Evolutionary conservation across 2,113 vertebrate species (phyloP).

Genomic region (Cricetomys ansorgei): DNA sequence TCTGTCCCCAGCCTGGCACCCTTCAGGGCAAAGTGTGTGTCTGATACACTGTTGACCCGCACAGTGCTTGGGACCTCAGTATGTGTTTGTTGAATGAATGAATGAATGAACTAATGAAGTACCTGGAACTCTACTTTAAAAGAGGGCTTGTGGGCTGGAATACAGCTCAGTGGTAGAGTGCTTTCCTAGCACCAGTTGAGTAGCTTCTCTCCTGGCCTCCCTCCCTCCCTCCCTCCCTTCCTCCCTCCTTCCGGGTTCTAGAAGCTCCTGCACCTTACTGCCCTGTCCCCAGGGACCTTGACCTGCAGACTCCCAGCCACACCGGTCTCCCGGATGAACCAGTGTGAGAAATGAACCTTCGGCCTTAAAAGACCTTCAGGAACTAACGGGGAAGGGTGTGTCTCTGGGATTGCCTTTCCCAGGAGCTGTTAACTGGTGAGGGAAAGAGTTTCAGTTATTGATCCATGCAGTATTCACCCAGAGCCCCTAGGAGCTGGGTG

Average conservation of each 20-base stretch:
- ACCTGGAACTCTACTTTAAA: not conserved
- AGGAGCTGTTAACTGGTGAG: not conserved
- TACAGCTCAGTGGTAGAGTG: not conserved
- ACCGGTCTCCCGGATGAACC: fast-evolving
- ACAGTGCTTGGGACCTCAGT: fast-evolving
- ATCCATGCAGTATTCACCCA: not conserved
- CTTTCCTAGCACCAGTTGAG: not conserved
- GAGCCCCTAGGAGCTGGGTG: not conserved
- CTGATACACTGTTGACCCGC: not conserved
- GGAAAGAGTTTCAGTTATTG: not conserved
- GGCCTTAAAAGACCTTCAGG: not conserved
- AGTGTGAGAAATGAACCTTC: not conserved
- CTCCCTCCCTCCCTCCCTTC: not conserved
- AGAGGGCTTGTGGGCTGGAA: not conserved
- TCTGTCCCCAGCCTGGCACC: not conserved
- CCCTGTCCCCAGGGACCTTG: fast-evolving
- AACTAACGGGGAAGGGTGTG: fast-evolving
- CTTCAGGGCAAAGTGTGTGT: not conserved
- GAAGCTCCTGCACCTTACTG: not conserved
- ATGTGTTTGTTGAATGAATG: not conserved
- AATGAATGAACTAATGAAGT: not conserved
- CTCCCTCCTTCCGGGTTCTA: not conserved
- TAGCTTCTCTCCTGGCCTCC: not conserved
- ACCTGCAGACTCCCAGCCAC: not conserved
- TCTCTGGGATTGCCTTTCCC: not conserved